Conservation (phyloP, 2,797 vertebrate genomes). For the Nyctibius grandis region DNA sequence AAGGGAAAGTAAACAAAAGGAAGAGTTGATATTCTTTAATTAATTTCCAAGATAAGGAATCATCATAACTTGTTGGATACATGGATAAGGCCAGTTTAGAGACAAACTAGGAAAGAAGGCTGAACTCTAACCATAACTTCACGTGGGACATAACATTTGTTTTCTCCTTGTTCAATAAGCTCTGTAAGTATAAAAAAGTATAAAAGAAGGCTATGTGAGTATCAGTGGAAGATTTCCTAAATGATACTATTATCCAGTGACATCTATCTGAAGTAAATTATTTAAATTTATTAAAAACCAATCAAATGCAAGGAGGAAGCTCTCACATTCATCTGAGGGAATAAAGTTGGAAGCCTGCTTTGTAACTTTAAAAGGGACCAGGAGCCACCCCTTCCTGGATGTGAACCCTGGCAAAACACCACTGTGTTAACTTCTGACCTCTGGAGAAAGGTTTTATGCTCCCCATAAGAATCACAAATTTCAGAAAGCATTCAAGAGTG, state of each 20-base stretch:
- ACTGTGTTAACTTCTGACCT: background rate
- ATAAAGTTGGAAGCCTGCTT: background rate
- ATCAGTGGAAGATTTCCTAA: background rate
- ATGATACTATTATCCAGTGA: background rate
- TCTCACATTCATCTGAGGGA: background rate
- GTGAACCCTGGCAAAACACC: background rate
- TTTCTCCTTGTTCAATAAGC: background rate
- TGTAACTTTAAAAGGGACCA: background rate
- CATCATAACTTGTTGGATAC: background rate
- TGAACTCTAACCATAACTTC: background rate
- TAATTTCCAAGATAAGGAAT: background rate
- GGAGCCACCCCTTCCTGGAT: background rate
- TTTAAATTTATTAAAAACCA: background rate
- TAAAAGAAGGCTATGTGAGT: background rate
- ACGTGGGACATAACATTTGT: fast-evolving
- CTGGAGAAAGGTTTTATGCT: background rate
- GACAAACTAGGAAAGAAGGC: background rate
- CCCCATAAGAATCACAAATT: background rate
- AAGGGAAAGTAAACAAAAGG: background rate
- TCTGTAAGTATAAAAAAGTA: background rate
- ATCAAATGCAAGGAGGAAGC: background rate
- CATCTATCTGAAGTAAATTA: background rate
- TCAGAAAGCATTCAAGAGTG: background rate
- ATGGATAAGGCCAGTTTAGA: background rate
- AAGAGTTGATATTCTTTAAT: background rate